phyloP scores from a whole-genome alignment of 2,797 vertebrate genomes.

The Spinus pinus region DNA sequence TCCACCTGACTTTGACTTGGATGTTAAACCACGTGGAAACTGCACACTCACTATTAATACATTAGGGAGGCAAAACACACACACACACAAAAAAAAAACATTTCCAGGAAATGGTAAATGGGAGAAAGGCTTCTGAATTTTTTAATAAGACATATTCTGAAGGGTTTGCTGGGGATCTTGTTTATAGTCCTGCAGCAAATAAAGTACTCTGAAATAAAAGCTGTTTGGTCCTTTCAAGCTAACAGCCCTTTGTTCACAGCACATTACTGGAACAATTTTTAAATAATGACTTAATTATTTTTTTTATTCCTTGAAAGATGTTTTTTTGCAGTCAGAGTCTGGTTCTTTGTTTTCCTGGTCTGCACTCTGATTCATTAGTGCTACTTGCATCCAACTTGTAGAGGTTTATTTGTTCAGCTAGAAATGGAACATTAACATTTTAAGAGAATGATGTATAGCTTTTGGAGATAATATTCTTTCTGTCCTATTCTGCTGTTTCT shows the following conservation, averaged over 20 bases:
- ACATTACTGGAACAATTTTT: slow-evolving; percentile 69
- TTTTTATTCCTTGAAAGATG: slow-evolving; percentile 62
- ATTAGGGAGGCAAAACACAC: neutral
- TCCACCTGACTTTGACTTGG: neutral
- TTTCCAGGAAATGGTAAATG: neutral
- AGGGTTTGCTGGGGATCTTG: slow-evolving; percentile 44
- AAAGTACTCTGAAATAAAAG: slow-evolving; percentile 63
- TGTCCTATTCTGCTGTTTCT: slow-evolving; percentile 35
- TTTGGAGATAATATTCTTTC: slow-evolving; percentile 71
- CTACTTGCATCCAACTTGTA: slow-evolving; percentile 60
- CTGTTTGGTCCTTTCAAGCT: slow-evolving; percentile 62
- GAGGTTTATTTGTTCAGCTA: slow-evolving; percentile 72
- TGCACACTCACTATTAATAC: neutral
- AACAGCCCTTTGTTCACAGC: slow-evolving; percentile 55
- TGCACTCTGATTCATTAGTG: slow-evolving; percentile 68
- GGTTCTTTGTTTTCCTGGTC: slow-evolving; percentile 54
- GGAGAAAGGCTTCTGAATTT: slow-evolving; percentile 1
- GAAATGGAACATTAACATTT: slow-evolving; percentile 75
- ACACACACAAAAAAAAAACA: neutral
- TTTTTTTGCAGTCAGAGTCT: slow-evolving; percentile 39
- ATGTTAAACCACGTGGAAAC: neutral
- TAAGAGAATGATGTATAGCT: slow-evolving; percentile 72
- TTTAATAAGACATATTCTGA: slow-evolving; percentile 6
- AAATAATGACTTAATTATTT: slow-evolving; percentile 70
- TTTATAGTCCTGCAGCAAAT: slow-evolving; percentile 67